Evolutionary conservation across 2,113 vertebrate genomes (phyloP), one percentile per base, ranked within the genome.

Genomic region (Irena cyanogastra): DNA sequence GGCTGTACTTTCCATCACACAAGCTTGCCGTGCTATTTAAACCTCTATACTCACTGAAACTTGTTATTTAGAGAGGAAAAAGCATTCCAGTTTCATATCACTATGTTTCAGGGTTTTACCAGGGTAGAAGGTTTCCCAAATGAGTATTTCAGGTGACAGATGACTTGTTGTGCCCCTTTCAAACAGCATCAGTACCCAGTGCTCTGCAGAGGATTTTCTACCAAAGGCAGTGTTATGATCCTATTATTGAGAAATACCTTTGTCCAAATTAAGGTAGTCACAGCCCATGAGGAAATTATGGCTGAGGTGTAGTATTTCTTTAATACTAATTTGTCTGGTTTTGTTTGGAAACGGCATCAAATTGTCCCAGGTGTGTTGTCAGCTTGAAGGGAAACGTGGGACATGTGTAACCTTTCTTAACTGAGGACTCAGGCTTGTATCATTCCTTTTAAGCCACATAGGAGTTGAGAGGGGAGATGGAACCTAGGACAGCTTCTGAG

Each of bases 221-320:
- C 45, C 60, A 24, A 59, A 75, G 74, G 66, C 65, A 87, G 14
- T 13, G 9, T 13, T 68, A 16, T 33, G 10, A 33, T 44, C 22
- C 4, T 23, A 45, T 45, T 45, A 33, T 6, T 33, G 39, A 39
- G 47, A 61, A 69, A 87, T 53, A 12, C 4, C 15, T 45, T 39
- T 53, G 18, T 31, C 33, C 39, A 31, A 60, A 60, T 61, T 27
- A 52, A 68, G 65, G 74, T 42, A 80, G 70, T 78, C 65, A 83
- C 54, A 84, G 57, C 35, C 95, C 93, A 60, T 83, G 80, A 95
- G 87, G 71, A 91, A 93, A 96, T 80, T 80, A 92, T 39, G 52
- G 60, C 47, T 70, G 79, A 74, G 45, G 42, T 94, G 54, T 21
- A 85, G 85, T 52, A 44, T 75, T 70, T 96, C 52, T 64, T 60